phyloP scores from a whole-genome alignment of 2,888 invertebrate species.

The Campopleginae sp. region DNA sequence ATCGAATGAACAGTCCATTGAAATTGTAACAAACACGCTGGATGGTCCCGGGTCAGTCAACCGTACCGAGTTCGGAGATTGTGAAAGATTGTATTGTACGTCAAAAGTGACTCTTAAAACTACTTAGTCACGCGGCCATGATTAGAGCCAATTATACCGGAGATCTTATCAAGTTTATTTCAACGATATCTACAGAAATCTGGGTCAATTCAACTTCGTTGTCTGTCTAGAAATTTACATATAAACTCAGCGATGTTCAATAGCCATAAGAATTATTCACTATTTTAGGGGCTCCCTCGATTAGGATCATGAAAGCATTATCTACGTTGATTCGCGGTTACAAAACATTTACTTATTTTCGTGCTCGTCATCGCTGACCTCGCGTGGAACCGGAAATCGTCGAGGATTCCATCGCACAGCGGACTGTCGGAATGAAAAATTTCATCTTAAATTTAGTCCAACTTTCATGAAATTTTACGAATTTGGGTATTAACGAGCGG shows the following conservation, averaged over 20 bases:
- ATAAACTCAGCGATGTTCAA: background rate
- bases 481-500: background rate
- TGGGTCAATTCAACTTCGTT: background rate
- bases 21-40: background rate
- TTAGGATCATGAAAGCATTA: constrained; percentile 3
- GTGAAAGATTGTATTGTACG: constrained; percentile 12
- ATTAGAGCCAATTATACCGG: constrained; percentile 51
- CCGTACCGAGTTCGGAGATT: background rate
- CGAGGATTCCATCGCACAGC: background rate
- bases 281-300: constrained; percentile 1
- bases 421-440: background rate
- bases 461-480: background rate
- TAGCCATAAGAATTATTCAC: background rate
- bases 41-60: background rate
- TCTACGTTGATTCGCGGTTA: background rate
- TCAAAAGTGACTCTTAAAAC: constrained; percentile 9
- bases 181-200: constrained; percentile 22
- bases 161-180: constrained; percentile 60
- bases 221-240: background rate
- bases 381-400: background rate
- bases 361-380: background rate
- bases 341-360: constrained; percentile 16
- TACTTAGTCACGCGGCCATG: constrained; percentile 42
- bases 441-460: no score
- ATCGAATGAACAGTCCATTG: background rate